Evolutionary conservation across 1,140 invertebrate genomes (phyloP), one percentile per base, ranked within the genome.

Genomic region (Gryllus bimaculatus): DNA sequence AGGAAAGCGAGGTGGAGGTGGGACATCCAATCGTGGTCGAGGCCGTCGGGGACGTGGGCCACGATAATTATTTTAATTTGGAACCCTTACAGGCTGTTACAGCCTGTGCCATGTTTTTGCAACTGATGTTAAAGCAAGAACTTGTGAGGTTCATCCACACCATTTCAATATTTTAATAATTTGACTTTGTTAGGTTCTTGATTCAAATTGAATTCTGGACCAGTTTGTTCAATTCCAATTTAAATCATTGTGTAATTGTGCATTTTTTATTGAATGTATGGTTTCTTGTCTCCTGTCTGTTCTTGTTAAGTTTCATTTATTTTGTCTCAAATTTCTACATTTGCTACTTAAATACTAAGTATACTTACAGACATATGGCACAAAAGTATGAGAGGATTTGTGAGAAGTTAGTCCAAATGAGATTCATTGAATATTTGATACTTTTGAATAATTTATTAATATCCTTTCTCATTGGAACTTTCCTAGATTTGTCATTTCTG

Each of bases 21-120:
- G 18, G 10, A n/a, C 12, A 7, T 15, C 12, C 8, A 48, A 13
- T n/a, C 47, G 48, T n/a, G 48, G 15, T 13, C 18, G 76, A 20
- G 76, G 76, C 7, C 76, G 48, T 18, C 47, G 76, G 21, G 76
- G 76, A 8, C 76, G n/a, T 48, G 48, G 76, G 20, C 47, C n/a
- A 4, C 76, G 48, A 18, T 66, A 66, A 66, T 10, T 18, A 18
- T 18, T 18, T 66, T 13, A 66, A 10, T 66, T 10, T 66, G 10
- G 10, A 18, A 13, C 10, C 54, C 18, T 18, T 66, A 7, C 54
- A 13, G 10, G 10, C 54, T 66, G 54, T 3, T 13, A 13, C 7
- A 7, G 54, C 7, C 54, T 66, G 54, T 66, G 18, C 10, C 18
- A 66, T 66, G 54, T 66, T 10, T 18, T 66, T 66, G 10, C 54